phyloP scores from a whole-genome alignment of 1,140 invertebrate genomes.

The Caerostris darwini region DNA sequence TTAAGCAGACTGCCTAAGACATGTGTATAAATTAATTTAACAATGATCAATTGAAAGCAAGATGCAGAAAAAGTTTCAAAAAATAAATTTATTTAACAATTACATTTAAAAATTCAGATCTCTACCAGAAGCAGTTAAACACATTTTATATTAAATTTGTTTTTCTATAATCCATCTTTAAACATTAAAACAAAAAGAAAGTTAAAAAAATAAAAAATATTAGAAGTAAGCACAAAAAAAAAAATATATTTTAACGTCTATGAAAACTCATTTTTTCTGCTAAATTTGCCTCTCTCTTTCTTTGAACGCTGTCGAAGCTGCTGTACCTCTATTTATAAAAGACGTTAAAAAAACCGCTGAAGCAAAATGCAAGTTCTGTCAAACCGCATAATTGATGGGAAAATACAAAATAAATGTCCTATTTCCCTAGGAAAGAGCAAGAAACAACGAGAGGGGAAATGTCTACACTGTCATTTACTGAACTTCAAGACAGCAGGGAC shows the following conservation, averaged over 20 bases:
- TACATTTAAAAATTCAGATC: neutral
- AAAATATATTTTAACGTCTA: neutral
- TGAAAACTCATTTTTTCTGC: slow-evolving; percentile 1
- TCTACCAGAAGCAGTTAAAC: neutral
- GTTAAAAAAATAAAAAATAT: too few species aligned
- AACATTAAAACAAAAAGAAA: neutral
- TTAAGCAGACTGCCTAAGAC: too few species aligned
- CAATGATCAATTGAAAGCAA: too few species aligned
- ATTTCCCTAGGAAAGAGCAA: neutral
- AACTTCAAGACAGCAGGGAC: neutral
- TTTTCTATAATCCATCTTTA: neutral
- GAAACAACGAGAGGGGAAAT: neutral
- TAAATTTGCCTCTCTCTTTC: neutral
- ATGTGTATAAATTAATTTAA: too few species aligned
- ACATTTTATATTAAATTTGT: slow-evolving; percentile 6
- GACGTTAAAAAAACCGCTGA: neutral
- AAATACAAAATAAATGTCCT: slow-evolving; percentile 33
- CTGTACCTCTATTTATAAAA: slow-evolving; percentile 29
- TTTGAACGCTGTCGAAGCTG: neutral
- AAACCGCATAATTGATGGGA: neutral
- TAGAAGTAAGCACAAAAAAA: neutral
- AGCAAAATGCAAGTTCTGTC: slow-evolving; percentile 25
- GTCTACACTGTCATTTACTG: slow-evolving; percentile 24
- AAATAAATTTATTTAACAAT: too few species aligned
- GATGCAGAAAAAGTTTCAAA: too few species aligned